Base-by-base conservation (phyloP, 2,113 vertebrate genomes). In the Eurystomus gularis region DNA sequence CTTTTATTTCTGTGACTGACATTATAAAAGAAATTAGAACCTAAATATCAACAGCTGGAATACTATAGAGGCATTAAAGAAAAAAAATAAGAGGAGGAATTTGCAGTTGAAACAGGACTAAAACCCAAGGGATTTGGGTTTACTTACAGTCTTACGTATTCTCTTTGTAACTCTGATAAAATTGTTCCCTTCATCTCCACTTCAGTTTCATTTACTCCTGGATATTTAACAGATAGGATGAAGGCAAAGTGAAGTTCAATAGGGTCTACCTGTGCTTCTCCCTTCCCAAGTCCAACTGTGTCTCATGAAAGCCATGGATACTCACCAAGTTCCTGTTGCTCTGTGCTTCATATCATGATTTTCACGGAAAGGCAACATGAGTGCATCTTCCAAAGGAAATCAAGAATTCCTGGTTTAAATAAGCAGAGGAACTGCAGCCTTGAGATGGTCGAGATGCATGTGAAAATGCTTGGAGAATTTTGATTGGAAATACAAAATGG, bases 341-440 rank as follows among this genome's bases (percentile, higher is more conserved):
- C 29, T 73, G 2, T 52, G 24, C 3, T 84, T 69, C 1, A 0
- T 19, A 9, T 33, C 2, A 17, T 9, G 9, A 29, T 24, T 81
- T 90, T 81, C 26, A 33, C 42, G 40, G n/a, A 78, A 73, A 82
- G 10, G 26, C 6, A 78, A 40, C 13, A 52, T 1, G 5, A 52
- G 3, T 3, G 0, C 7, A 18, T 33, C 20, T 82, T 92, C 10
- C 33, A 60, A 26, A 31, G 6, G 13, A 84, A 24, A 3, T 70
- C 28, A 44, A 0, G 3, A 84, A 72, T 15, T 21, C 9, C 11
- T 57, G 7, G 3, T n/a, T 17, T 81, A 72, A 73, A 39, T 24
- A n/a, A 84, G 8, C 4, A 61, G 20, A 28, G 10, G 6, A 73
- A 23, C 9, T 69, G 7, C 11, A 40, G 6, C 33, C 64, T 70